Conservation (phyloP, 2,797 vertebrate species). For the Psittacula derbiana region DNA sequence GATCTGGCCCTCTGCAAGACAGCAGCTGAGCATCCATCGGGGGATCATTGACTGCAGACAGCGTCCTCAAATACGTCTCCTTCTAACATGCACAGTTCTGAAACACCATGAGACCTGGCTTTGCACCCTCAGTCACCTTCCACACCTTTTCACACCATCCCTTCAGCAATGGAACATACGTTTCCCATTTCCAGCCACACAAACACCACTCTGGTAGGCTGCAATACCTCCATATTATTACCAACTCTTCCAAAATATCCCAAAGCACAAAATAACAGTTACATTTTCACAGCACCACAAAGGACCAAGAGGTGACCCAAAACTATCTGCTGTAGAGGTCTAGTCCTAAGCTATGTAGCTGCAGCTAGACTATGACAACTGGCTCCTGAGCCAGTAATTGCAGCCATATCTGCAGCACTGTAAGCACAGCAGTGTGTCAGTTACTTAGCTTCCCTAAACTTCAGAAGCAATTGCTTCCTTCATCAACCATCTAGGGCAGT, state of each 20-base stretch:
- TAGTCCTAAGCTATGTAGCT: background rate
- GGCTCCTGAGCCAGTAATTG: background rate
- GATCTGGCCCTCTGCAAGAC: background rate
- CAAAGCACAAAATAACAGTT: background rate
- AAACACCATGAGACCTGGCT: background rate
- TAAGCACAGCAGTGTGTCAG: background rate
- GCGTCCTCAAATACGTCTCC: background rate
- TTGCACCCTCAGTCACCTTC: background rate
- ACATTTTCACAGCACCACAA: background rate
- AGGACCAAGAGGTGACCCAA: background rate
- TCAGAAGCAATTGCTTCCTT: background rate
- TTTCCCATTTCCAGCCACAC: background rate
- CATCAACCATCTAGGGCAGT: background rate
- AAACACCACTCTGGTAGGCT: background rate
- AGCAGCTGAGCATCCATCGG: background rate
- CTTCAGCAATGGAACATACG: rapidly evolving
- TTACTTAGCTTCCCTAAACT: background rate
- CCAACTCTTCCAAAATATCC: background rate
- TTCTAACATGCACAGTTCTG: background rate
- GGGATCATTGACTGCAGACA: background rate
- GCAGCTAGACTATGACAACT: background rate
- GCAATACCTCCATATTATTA: background rate
- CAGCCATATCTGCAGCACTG: background rate
- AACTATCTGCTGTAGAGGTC: background rate
- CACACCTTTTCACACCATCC: background rate